A percentile compares a stretch with the other conserved stretches of the same genome.
These are phyloP conservation scores for Mus minutoides DNA, from an alignment of 2,797 vertebrate genomes.

Conservation along the genomic window DNA sequence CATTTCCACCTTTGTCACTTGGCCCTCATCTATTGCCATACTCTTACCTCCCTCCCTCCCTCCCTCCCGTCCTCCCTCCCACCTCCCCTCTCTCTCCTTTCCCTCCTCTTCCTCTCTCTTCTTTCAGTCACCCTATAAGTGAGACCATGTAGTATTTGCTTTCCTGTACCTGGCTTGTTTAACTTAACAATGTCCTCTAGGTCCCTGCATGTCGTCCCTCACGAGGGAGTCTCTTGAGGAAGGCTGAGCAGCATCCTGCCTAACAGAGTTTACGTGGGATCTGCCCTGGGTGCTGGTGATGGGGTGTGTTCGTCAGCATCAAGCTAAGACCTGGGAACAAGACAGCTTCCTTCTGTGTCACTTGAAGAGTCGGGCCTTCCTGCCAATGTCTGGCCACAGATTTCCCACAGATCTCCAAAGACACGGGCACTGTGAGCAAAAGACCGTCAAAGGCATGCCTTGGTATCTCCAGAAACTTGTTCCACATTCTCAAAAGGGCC, in stretches of 20 bases:
- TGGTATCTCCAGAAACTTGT: neutral
- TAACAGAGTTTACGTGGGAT: neutral
- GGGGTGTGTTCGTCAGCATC: neutral
- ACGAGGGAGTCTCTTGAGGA: neutral
- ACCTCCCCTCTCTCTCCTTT: too few species aligned
- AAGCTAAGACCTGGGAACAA: neutral
- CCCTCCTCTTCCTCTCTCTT: rapidly evolving
- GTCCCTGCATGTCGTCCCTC: neutral
- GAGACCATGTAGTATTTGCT: neutral
- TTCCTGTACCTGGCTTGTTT: neutral
- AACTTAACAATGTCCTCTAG: neutral
- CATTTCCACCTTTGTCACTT: neutral
- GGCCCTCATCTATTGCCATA: neutral
- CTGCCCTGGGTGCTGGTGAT: neutral
- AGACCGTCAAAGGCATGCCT: neutral
- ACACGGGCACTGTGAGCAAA: neutral
- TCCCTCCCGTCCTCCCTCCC: neutral
- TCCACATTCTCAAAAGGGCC: neutral
- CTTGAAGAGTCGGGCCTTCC: neutral
- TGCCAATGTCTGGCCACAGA: neutral
- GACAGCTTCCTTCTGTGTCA: neutral
- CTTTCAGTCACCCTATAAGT: neutral
- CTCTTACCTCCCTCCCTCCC: neutral
- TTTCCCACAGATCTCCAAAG: neutral
- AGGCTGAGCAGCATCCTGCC: neutral